Base-by-base conservation (phyloP, 2,113 vertebrate species). In the Anthoscopus minutus region DNA sequence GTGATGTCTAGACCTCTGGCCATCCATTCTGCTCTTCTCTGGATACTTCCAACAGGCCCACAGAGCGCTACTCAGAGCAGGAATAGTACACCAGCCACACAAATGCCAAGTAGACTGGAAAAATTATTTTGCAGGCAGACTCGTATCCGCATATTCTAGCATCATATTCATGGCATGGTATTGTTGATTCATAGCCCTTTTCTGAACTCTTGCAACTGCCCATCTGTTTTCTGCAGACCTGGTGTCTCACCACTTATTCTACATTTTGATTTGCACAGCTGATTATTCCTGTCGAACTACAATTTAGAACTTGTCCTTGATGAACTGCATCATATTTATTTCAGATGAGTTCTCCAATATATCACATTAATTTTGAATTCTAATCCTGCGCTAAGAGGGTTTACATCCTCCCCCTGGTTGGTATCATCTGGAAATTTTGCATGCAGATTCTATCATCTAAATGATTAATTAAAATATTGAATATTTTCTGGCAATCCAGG, bases 391-490 rank as follows among this genome's bases (percentile, higher is more conserved):
- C 76, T 95, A 64, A 81, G 72, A 93, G 64, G 20, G 91, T 38
- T 96, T 96, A 70, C 47, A 70, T 94, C 76, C 72, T 86, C 83
- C 85, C 82, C 65, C 83, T 57, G 47, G 51, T 53, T 84, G 44
- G 67, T 86, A 44, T 95, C 83, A 88, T 94, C 86, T 86, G 64
- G 64, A 94, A 93, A 94, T 86, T 86, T 18, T 90, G 86, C 80
- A 94, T 88, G 91, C 72, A 83, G 76, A 91, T 92, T 96, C 83
- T 72, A 90, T 78, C 65, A 87, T 70, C 71, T 81, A 80, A 88
- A 80, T 88, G 60, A 88, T 88, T 96, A 94, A 95, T 96, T 95
- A 96, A 95, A 96, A 95, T 71, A 92, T 24, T 93, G 30, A 93
- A 91, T 94, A 88, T 94, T 95, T 96, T 66, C 82, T 94, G 64